Percentiles rank a stretch among this genome's conserved stretches.
These are phyloP conservation scores for Macroteleia sp. DNA, from an alignment of 2,888 invertebrate genomes.

Conservation along the genomic window DNA sequence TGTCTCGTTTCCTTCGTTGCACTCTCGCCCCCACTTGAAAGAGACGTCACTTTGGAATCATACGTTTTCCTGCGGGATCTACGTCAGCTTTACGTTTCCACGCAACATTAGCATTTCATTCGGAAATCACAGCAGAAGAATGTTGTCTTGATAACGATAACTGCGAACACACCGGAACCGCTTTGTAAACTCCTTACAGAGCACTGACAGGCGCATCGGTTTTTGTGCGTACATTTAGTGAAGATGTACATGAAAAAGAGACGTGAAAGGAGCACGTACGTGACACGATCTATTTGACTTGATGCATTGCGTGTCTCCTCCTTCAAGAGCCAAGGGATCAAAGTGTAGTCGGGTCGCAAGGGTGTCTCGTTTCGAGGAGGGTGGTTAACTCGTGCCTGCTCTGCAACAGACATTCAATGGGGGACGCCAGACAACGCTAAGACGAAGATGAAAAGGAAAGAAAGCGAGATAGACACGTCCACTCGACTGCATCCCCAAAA, in stretches of 20 bases:
- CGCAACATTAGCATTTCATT: conserved; percentile 9
- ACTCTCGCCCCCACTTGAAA: conserved; percentile 36
- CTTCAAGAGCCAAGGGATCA: conserved; percentile 67
- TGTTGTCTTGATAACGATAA: conserved; percentile 2
- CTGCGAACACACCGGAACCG: neutral
- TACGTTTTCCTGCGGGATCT: conserved; percentile 51
- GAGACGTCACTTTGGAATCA: conserved; percentile 65
- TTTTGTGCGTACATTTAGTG: conserved; percentile 40
- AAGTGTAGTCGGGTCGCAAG: conserved; percentile 66
- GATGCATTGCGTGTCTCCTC: conserved; percentile 62
- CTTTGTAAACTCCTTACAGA: conserved; percentile 11
- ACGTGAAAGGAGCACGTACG: conserved; percentile 56
- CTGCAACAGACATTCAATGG: conserved; percentile 70
- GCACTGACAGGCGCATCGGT: conserved; percentile 26
- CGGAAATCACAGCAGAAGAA: conserved; percentile 17
- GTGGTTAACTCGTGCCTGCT: conserved; percentile 72
- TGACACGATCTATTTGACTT: conserved; percentile 63
- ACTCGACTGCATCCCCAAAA: conserved; percentile 58
- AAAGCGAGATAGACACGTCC: conserved; percentile 54
- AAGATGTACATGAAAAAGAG: conserved; percentile 47
- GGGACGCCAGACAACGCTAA: conserved; percentile 52
- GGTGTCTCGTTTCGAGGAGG: conserved; percentile 68
- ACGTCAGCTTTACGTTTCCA: conserved; percentile 1
- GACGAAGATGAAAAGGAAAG: conserved; percentile 23
- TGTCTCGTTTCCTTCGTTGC: conserved; percentile 47